Evolutionary conservation across 2,797 vertebrate genomes (phyloP), one percentile per base, ranked within the genome.

Genomic region (Melanotaenia pygmaea): DNA sequence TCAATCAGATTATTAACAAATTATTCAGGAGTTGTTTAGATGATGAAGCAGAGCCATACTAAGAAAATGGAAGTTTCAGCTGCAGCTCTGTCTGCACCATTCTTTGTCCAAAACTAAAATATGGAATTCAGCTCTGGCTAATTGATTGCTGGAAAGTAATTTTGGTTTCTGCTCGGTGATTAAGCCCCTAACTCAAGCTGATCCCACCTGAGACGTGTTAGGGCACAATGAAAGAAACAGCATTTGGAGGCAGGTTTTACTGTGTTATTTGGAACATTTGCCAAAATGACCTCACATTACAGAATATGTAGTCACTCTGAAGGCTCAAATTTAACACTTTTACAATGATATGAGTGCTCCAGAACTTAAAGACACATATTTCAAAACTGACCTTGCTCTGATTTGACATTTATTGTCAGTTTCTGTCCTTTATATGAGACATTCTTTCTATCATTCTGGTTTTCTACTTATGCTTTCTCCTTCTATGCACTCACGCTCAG

Each of bases 361-460:
- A 66, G 4, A 50, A 73, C 64, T 74, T 26, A 58, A 28, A 1
- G 8, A 26, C 67, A 30, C 56, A 47, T 3, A 77, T 67, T 77
- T 40, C 59, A 40, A 78, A 66, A 34, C 75, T 45, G 70, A 57
- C 74, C 75, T 70, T 74, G 58, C 67, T 71, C 63, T 59, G 72
- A 85, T 85, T 72, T 64, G 76, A 82, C 75, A 80, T 79, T 81
- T 76, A 79, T 69, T 74, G 69, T 50, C 72, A 59, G 10, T 76
- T 82, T 87, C 64, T 67, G 60, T 80, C 76, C 76, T 77, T 83
- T 61, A 77, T 65, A 5, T 59, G 72, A 82, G 80, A 69, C 73
- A 75, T 70, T 75, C 20, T 76, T 67, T 5, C 64, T 75, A 24
- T 69, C 57, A 14, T 34, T 64, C 38, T 57, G 37, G 26, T 38